Base-by-base conservation (phyloP, 2,888 invertebrate genomes). In the Dicroscelio sp. region DNA sequence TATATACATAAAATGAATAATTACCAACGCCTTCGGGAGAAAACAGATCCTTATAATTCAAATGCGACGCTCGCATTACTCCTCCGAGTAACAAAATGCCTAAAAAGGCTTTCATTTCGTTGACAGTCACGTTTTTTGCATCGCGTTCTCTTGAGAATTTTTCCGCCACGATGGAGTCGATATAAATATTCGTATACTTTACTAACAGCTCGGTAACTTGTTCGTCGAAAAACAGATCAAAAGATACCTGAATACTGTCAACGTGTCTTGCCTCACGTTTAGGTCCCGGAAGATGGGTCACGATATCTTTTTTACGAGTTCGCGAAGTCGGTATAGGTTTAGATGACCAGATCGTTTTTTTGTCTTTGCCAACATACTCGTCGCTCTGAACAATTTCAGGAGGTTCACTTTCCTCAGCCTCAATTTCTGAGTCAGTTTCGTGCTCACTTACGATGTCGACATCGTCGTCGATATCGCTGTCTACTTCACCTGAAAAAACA, bases 61-160 rank as follows among this genome's bases (percentile, higher is more conserved):
- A 30, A 73, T 73, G 73, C 1, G 73, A 52, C 30, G 73, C 4
- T 31, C 73, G 48, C 73, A 73, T 12, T n/a, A 73, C 73, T 43
- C 73, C 73, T 73, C 48, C 73, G n/a, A 73, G 48, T 20, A 48
- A 30, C 10, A 73, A 35, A 25, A 73, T 1, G 2, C 73, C 73
- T n/a, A 73, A 73, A 48, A 73, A 73, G 6, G 20, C 48, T 73
- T 25, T 73, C 52, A 73, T 73, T 52, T 73, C 73, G 14, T 12
- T 23, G 52, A 12, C 2, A 73, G 73, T 73, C 3, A 35, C 52
- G 20, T 48, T 25, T 73, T 73, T 73, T 6, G 27, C 20, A 52
- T 73, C 43, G 20, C 65, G 33, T 33, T 65, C 65, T 65, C 65
- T n/a, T 60, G 23, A 6, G n/a, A 65, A 65, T 23, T 33, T 65